Base-by-base conservation (phyloP, 37 sponge, comb jelly and placozoan genomes). In the Ephydatia muelleri region DNA sequence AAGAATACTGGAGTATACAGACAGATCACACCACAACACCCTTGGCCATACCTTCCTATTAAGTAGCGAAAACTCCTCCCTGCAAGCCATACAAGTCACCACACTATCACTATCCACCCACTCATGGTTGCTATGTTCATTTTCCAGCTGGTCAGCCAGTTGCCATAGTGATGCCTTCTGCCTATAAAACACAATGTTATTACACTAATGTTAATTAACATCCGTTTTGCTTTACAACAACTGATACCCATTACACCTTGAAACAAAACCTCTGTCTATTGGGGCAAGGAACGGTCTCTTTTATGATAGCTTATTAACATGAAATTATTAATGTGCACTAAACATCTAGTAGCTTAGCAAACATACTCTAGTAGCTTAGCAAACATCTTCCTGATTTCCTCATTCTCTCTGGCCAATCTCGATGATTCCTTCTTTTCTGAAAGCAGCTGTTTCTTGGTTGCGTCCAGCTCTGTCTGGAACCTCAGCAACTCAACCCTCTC, bases 161-260 rank as follows among this genome's bases (percentile, higher is more conserved):
- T 90, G 88, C 91, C 91, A 94, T 43, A 94, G 80, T 4, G 91
- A 86, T 26, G 88, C 94, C 85, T 94, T 94, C 77, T 94, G 94
- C 49, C 94, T 93, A 49, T 27, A 73, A 25, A 23, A 27, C 0
- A 35, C 27, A 84, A 57, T n/a, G n/a, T n/a, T n/a, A n/a, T n/a
- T n/a, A n/a, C n/a, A n/a, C n/a, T n/a, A n/a, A n/a, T n/a, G n/a
- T n/a, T n/a, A n/a, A n/a, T n/a, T n/a, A n/a, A n/a, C n/a, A n/a
- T n/a, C n/a, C n/a, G n/a, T n/a, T n/a, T n/a, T n/a, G n/a, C n/a
- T n/a, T n/a, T n/a, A n/a, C n/a, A n/a, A n/a, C n/a, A n/a, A n/a
- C n/a, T n/a, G n/a, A n/a, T n/a, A n/a, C n/a, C n/a, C n/a, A n/a
- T n/a, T n/a, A n/a, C n/a, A n/a, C n/a, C n/a, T n/a, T n/a, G n/a